These are phyloP conservation scores for Corythaeola cristata DNA, from an alignment of 2,113 vertebrate species.

Conservation along the genomic window DNA sequence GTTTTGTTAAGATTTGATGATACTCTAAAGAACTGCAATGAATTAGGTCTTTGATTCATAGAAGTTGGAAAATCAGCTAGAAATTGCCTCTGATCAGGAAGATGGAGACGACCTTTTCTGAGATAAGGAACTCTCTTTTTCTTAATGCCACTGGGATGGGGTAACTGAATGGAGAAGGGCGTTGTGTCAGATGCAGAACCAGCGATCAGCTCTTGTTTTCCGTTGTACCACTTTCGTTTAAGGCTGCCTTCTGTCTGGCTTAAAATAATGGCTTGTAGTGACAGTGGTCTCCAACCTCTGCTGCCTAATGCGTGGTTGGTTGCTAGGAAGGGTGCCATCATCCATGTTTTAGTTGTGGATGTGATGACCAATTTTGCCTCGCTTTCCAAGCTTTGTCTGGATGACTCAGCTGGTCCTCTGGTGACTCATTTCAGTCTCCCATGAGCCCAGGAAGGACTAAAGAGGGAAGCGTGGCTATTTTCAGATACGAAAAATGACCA, in stretches of 20 bases:
- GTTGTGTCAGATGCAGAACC: background rate
- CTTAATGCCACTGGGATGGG: background rate
- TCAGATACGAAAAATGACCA: background rate
- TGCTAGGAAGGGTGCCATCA: slow-evolving; percentile 29
- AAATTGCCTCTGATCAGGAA: background rate
- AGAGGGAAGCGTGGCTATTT: slow-evolving; percentile 3
- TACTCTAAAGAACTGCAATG: background rate
- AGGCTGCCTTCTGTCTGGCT: background rate
- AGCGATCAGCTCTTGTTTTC: background rate
- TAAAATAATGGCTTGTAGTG: background rate
- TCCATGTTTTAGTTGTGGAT: background rate
- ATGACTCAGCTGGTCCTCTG: slow-evolving; percentile 43
- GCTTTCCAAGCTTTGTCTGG: slow-evolving; percentile 23
- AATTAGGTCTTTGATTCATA: background rate
- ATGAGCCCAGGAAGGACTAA: slow-evolving; percentile 16
- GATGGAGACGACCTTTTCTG: background rate
- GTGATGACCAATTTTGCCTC: slow-evolving; percentile 4
- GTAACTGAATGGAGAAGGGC: background rate
- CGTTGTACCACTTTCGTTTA: background rate
- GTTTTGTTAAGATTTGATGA: background rate
- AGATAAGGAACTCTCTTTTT: background rate
- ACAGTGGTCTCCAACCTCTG: background rate
- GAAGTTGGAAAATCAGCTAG: background rate
- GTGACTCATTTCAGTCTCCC: slow-evolving; percentile 49
- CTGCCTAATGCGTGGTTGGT: background rate